These are phyloP conservation scores for Chelmon rostratus DNA, from an alignment of 2,797 vertebrate species.

Conservation along the genomic window DNA sequence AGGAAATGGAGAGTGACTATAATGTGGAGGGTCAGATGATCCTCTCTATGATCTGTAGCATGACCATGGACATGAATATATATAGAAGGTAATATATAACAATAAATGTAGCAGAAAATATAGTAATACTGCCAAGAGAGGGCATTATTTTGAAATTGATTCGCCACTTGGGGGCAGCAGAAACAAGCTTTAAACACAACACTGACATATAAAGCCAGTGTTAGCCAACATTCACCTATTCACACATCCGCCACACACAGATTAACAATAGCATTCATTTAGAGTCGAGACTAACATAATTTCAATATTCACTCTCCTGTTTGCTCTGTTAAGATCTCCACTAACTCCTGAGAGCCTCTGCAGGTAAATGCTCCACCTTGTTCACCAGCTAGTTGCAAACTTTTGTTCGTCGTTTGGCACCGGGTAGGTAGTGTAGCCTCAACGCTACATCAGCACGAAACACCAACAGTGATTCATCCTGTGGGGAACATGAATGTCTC, in stretches of 20 bases:
- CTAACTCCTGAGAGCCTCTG: not conserved
- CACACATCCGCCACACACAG: not conserved
- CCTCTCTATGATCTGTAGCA: too few relatives aligned
- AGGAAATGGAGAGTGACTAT: conserved; percentile 11
- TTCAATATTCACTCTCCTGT: too few relatives aligned
- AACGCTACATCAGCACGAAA: too few relatives aligned
- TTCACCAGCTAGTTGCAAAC: too few relatives aligned
- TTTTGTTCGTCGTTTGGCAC: too few relatives aligned
- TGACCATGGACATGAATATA: not conserved
- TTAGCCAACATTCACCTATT: not conserved
- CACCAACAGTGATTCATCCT: not conserved
- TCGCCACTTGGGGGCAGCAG: not conserved
- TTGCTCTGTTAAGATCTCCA: too few relatives aligned
- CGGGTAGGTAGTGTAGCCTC: too few relatives aligned
- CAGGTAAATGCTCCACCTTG: not conserved
- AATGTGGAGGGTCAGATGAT: conserved; percentile 8
- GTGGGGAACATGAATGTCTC: too few relatives aligned
- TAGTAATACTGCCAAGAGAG: not conserved
- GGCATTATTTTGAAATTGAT: not conserved
- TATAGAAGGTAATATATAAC: not conserved
- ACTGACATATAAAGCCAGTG: not conserved
- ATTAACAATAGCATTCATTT: not conserved
- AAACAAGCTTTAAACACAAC: conserved; percentile 6
- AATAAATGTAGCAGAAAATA: not conserved
- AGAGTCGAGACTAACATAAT: not conserved